These are phyloP conservation scores for Pyrochroa serraticornis DNA, from an alignment of 2,888 invertebrate genomes.

Conservation along the genomic window DNA sequence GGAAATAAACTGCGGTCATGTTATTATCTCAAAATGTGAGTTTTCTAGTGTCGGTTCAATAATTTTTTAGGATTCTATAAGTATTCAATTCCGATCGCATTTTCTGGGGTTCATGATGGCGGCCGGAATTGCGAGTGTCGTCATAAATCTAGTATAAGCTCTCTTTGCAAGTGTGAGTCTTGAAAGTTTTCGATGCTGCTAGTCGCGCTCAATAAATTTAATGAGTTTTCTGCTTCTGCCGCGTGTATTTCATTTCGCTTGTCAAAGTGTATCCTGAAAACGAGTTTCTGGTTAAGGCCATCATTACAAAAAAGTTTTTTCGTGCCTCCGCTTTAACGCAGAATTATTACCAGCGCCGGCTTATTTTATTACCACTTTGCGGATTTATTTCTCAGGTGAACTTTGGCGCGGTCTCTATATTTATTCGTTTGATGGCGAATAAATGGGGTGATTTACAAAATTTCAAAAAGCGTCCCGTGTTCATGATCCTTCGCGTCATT, in stretches of 20 bases:
- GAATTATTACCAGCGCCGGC: constrained; percentile 8
- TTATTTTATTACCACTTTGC: constrained; percentile 5
- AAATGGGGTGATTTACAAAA: constrained; percentile 40
- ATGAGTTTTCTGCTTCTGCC: constrained; percentile 23
- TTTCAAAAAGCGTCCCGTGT: constrained; percentile 42
- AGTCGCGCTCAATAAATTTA: constrained; percentile 26
- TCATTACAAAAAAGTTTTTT: constrained; percentile 14
- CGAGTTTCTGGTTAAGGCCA: constrained; percentile 12
- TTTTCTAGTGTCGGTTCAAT: neutral
- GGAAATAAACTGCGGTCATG: no score
- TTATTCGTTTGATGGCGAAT: no score
- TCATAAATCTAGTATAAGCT: constrained; percentile 28
- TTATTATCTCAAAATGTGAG: neutral
- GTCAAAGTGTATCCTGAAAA: constrained; percentile 18
- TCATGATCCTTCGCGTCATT: constrained; percentile 39
- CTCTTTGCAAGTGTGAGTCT: constrained; percentile 26
- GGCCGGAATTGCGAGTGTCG: constrained; percentile 26
- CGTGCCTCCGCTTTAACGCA: constrained; percentile 6
- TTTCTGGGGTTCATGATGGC: constrained; percentile 16
- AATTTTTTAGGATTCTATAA: neutral
- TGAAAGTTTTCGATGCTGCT: constrained; percentile 29
- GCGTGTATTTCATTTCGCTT: constrained; percentile 23
- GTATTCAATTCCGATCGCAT: neutral
- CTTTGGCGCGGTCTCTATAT: no score
- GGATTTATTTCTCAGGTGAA: neutral